phyloP scores from a whole-genome alignment of 37 sponge, comb jelly and placozoan species.

The Tethya wilhelma region DNA sequence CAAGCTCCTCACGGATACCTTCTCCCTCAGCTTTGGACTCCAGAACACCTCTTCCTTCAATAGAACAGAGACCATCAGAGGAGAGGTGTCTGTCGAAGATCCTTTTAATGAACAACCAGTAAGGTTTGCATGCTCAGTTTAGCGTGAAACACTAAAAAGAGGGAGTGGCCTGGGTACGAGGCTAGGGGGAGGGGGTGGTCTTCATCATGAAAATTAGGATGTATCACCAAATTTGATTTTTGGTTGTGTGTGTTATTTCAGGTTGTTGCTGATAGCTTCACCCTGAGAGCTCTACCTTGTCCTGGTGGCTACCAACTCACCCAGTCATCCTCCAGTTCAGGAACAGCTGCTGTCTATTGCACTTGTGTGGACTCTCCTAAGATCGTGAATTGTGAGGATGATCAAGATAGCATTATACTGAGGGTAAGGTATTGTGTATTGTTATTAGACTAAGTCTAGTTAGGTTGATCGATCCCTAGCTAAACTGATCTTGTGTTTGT shows the following conservation, averaged over 20 bases:
- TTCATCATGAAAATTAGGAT: not conserved
- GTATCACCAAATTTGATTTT: not conserved
- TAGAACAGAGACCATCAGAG: not conserved
- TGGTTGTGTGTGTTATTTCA: not conserved
- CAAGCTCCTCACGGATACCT: not conserved
- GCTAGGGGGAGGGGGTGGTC: not conserved
- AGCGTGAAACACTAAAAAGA: too few species aligned
- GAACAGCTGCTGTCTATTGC: not conserved
- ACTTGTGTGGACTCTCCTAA: constrained; percentile 19
- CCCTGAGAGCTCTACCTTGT: constrained; percentile 8
- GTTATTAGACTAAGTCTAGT: too few species aligned
- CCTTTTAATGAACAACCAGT: constrained; percentile 7
- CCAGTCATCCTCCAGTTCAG: too few species aligned
- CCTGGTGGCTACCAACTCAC: constrained; percentile 35
- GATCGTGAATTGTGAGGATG: constrained; percentile 45
- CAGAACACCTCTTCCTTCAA: not conserved
- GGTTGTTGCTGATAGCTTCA: constrained; percentile 3
- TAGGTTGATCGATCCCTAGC: too few species aligned
- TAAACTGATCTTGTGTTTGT: too few species aligned
- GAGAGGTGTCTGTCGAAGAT: not conserved
- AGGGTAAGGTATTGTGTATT: constrained; percentile 3
- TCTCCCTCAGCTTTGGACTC: constrained; percentile 1
- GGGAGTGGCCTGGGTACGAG: not conserved
- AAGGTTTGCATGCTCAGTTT: not conserved
- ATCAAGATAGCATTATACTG: constrained; percentile 44